Base-by-base conservation (phyloP, 2,888 invertebrate species). In the Andrena dorsata region DNA sequence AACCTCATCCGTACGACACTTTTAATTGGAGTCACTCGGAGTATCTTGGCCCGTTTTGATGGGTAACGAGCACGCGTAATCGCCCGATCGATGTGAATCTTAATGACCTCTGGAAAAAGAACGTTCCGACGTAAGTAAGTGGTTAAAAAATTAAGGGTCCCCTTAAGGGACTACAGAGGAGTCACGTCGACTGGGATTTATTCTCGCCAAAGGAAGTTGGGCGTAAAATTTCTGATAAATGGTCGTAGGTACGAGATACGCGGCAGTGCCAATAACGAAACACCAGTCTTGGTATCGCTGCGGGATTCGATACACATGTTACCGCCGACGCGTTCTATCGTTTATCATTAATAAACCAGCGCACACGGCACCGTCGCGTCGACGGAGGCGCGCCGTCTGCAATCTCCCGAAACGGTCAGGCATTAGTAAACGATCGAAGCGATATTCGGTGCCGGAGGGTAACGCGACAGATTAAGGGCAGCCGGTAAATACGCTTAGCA, bases 401-500 rank as follows among this genome's bases (percentile, higher is more conserved):
- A 66, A 76, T 63, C 70, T 74, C 69, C 64, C 61, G 76, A 70
- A 65, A 72, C 53, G 72, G 56, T 72, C 64, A 60, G 28, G 53
- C 82, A 70, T 76, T 66, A 26, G 74, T 61, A 84, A 84, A 73
- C 65, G 79, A 35, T 53, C 63, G 56, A 53, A 41, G 13, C 66
- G 72, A 75, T 78, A 63, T 66, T 73, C 66, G 58, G 13, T 56
- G 73, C 64, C 53, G 35, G 77, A 82, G 78, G 63, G 78, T 69
- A 72, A 47, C 85, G 77, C 83, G 86, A 88, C 87, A 89, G 87
- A 90, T 90, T 88, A 87, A 86, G 86, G 84, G 80, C 83, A 85
- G 71, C 80, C 82, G 68, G 86, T 84, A 91, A 91, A 91, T 81
- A 89, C 82, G 77, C 68, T 86, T 85, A 75, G 88, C 90, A 91